These are phyloP conservation scores for Sthenelais limicola DNA, from an alignment of 2,888 invertebrate genomes.

Conservation along the genomic window DNA sequence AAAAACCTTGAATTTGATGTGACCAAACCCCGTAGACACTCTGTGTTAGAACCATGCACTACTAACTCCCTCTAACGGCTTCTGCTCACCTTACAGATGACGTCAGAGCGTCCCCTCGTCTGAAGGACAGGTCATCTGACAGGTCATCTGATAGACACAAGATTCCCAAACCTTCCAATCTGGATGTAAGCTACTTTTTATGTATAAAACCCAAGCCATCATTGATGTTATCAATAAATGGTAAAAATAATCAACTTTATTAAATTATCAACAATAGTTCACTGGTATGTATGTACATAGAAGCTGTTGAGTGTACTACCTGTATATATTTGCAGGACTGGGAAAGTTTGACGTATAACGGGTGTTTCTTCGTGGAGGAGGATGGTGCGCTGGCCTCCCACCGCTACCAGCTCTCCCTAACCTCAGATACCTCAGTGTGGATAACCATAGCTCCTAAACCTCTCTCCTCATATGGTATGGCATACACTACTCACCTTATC, in stretches of 20 bases:
- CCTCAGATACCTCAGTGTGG: conserved; percentile 62
- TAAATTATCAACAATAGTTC: not conserved
- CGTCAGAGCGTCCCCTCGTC: conserved; percentile 15
- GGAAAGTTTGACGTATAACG: conserved; percentile 59
- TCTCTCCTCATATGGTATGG: too few relatives aligned
- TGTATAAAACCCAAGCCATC: not conserved
- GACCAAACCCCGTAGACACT: too few relatives aligned
- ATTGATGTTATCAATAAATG: not conserved
- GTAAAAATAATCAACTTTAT: not conserved
- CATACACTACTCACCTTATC: too few relatives aligned
- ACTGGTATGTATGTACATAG: not conserved
- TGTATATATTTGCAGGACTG: conserved; percentile 61
- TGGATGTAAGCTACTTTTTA: conserved; percentile 54
- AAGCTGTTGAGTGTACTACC: not conserved
- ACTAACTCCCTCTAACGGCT: too few relatives aligned
- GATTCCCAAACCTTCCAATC: conserved; percentile 58
- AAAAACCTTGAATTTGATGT: too few relatives aligned
- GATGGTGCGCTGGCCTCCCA: conserved; percentile 62
- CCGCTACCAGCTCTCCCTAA: conserved; percentile 61
- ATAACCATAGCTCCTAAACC: conserved; percentile 64
- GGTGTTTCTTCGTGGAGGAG: conserved; percentile 68
- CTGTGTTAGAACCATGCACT: too few relatives aligned
- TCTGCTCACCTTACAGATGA: conserved; percentile 30
- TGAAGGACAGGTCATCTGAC: conserved; percentile 43
- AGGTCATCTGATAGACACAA: conserved; percentile 51